phyloP scores from a whole-genome alignment of 1,140 invertebrate species.

The Drosophila varians region DNA sequence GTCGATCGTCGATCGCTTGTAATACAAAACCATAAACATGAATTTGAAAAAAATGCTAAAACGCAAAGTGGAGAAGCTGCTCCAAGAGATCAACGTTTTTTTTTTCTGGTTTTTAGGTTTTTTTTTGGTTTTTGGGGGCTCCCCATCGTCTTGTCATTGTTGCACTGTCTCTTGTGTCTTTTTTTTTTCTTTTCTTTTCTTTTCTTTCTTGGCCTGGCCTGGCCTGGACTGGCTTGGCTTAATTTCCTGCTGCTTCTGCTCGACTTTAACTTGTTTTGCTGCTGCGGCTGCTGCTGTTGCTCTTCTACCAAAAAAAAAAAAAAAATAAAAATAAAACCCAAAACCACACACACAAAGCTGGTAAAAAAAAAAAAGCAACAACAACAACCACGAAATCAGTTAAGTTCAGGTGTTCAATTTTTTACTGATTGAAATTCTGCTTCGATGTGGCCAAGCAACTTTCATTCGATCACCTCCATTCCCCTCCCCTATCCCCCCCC shows the following conservation, averaged over 20 bases:
- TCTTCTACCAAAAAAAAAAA: slow-evolving; percentile 46
- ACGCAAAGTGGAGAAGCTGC: slow-evolving; percentile 39
- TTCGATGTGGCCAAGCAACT: slow-evolving; percentile 72
- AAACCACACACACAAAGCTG: slow-evolving; percentile 14
- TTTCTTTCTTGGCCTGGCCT: slow-evolving; percentile 32
- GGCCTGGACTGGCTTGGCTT: slow-evolving; percentile 56
- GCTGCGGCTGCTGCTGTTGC: slow-evolving; percentile 35
- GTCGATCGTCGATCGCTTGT: slow-evolving; percentile 54
- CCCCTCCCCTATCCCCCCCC: slow-evolving; percentile 11
- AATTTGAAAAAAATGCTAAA: slow-evolving; percentile 50
- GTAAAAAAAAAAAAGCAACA: neutral
- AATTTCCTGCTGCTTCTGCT: slow-evolving; percentile 77
- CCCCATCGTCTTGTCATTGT: slow-evolving; percentile 43
- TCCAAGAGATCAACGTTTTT: too few relatives aligned
- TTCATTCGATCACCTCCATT: slow-evolving; percentile 47
- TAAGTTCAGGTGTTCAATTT: slow-evolving; percentile 81
- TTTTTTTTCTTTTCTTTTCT: neutral
- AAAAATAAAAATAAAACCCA: slow-evolving; percentile 31
- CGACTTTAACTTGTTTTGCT: slow-evolving; percentile 41
- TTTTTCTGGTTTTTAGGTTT: slow-evolving; percentile 1
- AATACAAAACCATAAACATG: slow-evolving; percentile 62
- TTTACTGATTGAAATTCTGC: slow-evolving; percentile 80
- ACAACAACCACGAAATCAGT: slow-evolving; percentile 74
- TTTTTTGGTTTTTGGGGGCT: slow-evolving; percentile 3
- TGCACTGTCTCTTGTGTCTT: slow-evolving; percentile 34